Evolutionary conservation across 2,797 vertebrate genomes (phyloP).

Genomic region (Argyrosomus regius): DNA sequence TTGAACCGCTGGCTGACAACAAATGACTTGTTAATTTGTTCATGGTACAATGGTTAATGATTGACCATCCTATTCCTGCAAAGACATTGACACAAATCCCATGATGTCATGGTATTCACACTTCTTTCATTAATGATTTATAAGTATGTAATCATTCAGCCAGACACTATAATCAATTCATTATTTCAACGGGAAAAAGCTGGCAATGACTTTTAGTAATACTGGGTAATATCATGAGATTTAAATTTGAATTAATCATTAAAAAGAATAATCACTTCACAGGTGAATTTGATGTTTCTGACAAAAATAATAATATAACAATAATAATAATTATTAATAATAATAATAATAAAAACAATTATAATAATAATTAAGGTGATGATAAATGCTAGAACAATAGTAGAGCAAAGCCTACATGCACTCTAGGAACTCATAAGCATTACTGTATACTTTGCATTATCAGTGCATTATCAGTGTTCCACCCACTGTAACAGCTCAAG

Average conservation of each 20-base stretch:
- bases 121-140: constrained; percentile 64
- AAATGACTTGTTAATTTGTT: neutral
- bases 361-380: neutral
- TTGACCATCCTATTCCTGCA: constrained; percentile 44
- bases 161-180: constrained; percentile 18
- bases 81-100: constrained; percentile 49
- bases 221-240: neutral
- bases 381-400: neutral
- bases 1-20: neutral
- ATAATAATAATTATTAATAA: no score
- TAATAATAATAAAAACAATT: no score
- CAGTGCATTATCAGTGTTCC: neutral
- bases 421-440: neutral
- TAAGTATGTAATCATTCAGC: neutral
- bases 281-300: neutral
- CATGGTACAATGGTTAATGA: constrained; percentile 48
- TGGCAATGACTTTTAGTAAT: constrained; percentile 26
- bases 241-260: neutral
- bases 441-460: neutral
- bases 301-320: neutral
- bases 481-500: neutral
- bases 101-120: constrained; percentile 72
- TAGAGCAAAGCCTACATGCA: neutral
- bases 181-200: constrained; percentile 18
- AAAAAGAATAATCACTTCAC: neutral